Conservation (phyloP, 2,113 vertebrate genomes). For the Cichladusa arquata region DNA sequence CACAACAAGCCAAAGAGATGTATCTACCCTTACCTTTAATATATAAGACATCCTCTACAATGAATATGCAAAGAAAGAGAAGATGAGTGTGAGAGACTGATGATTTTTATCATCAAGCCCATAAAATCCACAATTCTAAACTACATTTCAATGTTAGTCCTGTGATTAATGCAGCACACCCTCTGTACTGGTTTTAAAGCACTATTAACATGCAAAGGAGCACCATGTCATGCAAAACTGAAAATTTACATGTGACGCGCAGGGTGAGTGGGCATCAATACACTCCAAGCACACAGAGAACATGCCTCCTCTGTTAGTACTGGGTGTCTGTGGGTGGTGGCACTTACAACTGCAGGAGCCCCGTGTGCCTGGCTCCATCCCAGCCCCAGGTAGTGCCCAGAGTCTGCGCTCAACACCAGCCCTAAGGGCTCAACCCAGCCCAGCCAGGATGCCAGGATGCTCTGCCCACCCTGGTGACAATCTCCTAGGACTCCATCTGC, state of each 20-base stretch:
- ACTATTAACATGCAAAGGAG: slow-evolving; percentile 71
- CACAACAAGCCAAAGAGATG: slow-evolving; percentile 63
- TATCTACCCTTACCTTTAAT: slow-evolving; percentile 97
- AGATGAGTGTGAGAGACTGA: slow-evolving; percentile 84
- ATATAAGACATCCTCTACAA: slow-evolving; percentile 99
- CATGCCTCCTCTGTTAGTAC: slow-evolving; percentile 66
- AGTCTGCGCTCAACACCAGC: background rate
- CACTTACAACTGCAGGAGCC: background rate
- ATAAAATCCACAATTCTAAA: slow-evolving; percentile 73
- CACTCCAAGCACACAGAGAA: slow-evolving; percentile 31
- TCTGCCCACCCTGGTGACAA: background rate
- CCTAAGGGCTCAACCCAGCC: background rate
- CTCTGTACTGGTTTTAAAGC: slow-evolving; percentile 64
- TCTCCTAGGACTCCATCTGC: background rate
- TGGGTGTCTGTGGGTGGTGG: slow-evolving; percentile 15
- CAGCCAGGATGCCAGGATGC: background rate
- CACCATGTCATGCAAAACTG: slow-evolving; percentile 59
- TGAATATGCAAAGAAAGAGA: slow-evolving; percentile 89
- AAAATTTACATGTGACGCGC: slow-evolving; percentile 42
- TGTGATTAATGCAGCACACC: slow-evolving; percentile 53
- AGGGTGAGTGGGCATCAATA: slow-evolving; percentile 62
- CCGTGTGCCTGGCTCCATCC: accelerated
- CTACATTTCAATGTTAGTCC: slow-evolving; percentile 73
- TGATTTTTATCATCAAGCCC: slow-evolving; percentile 72
- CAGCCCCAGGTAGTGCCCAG: background rate